These are phyloP conservation scores for Buphagus erythrorhynchus DNA, from an alignment of 2,797 vertebrate species.

Conservation along the genomic window DNA sequence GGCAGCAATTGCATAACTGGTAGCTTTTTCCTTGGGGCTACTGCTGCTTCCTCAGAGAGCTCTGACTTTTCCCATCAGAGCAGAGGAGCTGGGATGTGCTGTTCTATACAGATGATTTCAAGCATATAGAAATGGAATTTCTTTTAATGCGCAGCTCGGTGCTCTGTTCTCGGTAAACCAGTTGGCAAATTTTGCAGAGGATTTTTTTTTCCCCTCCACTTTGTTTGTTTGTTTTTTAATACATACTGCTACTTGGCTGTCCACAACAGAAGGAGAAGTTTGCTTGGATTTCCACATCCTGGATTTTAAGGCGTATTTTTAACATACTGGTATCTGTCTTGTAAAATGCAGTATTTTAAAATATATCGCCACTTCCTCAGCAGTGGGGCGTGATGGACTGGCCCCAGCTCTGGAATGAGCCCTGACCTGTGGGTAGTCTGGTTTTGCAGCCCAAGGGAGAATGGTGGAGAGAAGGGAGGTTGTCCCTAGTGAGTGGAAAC, in stretches of 20 bases:
- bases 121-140: constrained; percentile 51
- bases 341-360: not conserved
- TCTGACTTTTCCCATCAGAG: constrained; percentile 8
- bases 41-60: not conserved
- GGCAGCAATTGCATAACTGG: constrained; percentile 36
- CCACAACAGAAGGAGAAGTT: constrained; percentile 28
- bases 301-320: constrained; percentile 43
- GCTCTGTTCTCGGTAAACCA: not conserved
- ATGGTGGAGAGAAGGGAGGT: not conserved
- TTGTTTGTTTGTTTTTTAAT: constrained; percentile 47
- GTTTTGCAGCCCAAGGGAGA: constrained; percentile 43
- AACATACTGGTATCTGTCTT: not conserved
- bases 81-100: not conserved
- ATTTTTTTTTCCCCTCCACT: not conserved
- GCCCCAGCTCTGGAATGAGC: constrained; percentile 50
- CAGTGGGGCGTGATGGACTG: not conserved
- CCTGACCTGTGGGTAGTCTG: constrained; percentile 37
- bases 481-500: not conserved
- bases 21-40: constrained; percentile 18
- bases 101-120: constrained; percentile 54
- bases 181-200: not conserved
- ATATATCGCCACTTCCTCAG: constrained; percentile 4
- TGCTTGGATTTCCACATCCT: constrained; percentile 51
- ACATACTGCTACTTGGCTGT: not conserved
- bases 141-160: constrained; percentile 5